A percentile compares a stretch with the other conserved stretches of the same genome.
phyloP scores from a whole-genome alignment of 1,140 invertebrate genomes.

The Papilio helenus region DNA sequence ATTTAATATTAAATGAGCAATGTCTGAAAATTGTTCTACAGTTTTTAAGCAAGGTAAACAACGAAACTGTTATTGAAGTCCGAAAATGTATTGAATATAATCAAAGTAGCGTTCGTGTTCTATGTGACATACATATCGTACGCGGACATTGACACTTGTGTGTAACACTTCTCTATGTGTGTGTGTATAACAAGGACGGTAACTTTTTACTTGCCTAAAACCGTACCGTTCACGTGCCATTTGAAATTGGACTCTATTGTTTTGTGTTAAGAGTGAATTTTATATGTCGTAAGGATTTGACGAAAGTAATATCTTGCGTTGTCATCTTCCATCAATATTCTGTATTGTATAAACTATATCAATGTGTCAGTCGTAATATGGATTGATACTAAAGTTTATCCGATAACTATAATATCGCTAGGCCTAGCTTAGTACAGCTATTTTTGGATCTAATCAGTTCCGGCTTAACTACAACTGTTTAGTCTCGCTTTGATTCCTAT shows the following conservation, averaged over 20 bases:
- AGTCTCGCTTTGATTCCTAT: too few species aligned
- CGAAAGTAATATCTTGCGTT: background rate
- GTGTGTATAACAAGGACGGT: background rate
- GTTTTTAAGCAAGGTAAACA: background rate
- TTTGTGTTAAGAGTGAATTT: background rate
- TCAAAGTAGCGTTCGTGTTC: background rate
- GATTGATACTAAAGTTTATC: background rate
- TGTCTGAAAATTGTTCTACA: background rate
- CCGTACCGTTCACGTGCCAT: background rate
- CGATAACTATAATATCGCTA: background rate
- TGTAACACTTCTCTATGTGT: background rate
- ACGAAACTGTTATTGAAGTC: too few species aligned
- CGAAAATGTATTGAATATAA: background rate
- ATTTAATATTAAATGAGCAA: background rate
- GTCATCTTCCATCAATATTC: slow-evolving; percentile 21
- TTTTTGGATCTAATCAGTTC: slow-evolving; percentile 5
- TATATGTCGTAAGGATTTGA: background rate
- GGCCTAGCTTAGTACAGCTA: background rate
- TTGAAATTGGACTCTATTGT: background rate
- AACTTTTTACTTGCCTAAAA: slow-evolving; percentile 13
- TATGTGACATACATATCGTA: background rate
- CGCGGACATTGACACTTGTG: background rate
- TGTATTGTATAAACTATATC: background rate
- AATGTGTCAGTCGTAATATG: background rate
- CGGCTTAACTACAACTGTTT: background rate